phyloP scores from a whole-genome alignment of 2,113 vertebrate genomes.

The Naja naja region DNA sequence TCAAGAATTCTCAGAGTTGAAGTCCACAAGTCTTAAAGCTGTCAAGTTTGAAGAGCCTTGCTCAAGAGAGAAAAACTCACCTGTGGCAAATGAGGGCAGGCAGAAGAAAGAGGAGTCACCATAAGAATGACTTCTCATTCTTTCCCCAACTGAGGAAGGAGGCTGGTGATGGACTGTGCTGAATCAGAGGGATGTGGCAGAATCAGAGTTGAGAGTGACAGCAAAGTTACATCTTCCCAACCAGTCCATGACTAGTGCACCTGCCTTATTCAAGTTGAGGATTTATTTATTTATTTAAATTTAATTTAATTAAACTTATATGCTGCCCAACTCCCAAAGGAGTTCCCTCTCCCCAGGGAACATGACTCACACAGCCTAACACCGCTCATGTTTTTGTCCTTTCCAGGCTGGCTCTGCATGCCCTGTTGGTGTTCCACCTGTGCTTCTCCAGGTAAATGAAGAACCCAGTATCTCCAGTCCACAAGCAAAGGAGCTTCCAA shows the following conservation, averaged over 20 bases:
- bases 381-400: background rate
- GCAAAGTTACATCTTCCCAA: background rate
- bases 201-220: background rate
- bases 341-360: background rate
- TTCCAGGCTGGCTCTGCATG: background rate
- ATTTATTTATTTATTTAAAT: too few species aligned
- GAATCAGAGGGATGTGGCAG: background rate
- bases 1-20: too few species aligned
- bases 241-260: background rate
- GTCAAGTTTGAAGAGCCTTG: too few species aligned
- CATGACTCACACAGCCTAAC: background rate
- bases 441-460: background rate
- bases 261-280: background rate
- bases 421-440: background rate
- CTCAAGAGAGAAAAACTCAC: background rate
- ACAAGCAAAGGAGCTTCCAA: background rate
- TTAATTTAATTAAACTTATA: too few species aligned
- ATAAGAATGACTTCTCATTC: too few species aligned
- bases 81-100: background rate
- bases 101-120: background rate
- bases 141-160: background rate
- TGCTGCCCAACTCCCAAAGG: too few species aligned
- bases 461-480: background rate
- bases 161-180: background rate
- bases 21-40: too few species aligned